Evolutionary conservation across 2,888 invertebrate genomes (phyloP), one percentile per base, ranked within the genome.

Genomic region (Pachliopta kotzebuea): DNA sequence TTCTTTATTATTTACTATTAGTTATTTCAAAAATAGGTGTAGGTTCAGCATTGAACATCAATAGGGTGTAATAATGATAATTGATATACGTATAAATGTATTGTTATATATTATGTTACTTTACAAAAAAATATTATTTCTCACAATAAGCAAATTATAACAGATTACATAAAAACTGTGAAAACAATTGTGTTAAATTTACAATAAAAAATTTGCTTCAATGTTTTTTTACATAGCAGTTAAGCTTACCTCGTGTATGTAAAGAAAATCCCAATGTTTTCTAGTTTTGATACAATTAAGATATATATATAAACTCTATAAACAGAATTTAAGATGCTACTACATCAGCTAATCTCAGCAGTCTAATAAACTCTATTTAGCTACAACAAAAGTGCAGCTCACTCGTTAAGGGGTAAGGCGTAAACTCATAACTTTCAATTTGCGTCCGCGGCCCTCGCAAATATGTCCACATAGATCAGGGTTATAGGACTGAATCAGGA

Each of bases 371-470:
- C 11, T 63, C 66, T 66, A 63, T 66, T 66, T 66, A 63, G 62
- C 66, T 69, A 66, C 61, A 63, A 53, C 66, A 70, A 65, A 70
- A 74, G 70, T 72, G 69, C 80, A 80, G 75, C 71, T 76, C 73
- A 73, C 84, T 84, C 84, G 85, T 84, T 86, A 83, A 79, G 71
- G 72, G 66, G 77, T 76, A 73, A 77, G 78, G 79, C 79, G 80
- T 81, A 80, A 79, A 76, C 79, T 84, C 84, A 81, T 90, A 89
- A 88, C 79, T 90, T 88, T 84, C 90, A 90, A 90, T 90, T 88
- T 89, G 88, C 80, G 87, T 84, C 82, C 74, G 75, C 77, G 72
- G 73, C 76, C 80, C 81, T 80, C 80, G 80, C 86, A 86, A 86
- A 86, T 78, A 83, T 73, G 75, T 73, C 73, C 70, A 68, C 81